Evolutionary conservation across 2,113 vertebrate species (phyloP).

Genomic region (Sakesphorus luctuosus): DNA sequence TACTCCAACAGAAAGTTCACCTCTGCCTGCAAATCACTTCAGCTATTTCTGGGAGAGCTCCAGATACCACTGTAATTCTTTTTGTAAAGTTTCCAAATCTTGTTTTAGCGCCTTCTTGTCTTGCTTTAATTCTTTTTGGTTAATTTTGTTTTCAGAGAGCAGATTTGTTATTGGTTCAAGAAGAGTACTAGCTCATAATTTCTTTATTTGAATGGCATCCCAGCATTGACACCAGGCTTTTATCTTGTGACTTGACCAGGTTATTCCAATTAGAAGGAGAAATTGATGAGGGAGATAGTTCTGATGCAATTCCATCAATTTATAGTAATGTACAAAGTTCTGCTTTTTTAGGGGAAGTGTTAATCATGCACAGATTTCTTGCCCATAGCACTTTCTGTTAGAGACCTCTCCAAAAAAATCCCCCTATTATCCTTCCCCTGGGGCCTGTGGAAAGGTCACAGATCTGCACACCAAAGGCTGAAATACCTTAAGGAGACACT

Average conservation of each 20-base stretch:
- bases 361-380: constrained; percentile 29
- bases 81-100: constrained; percentile 59
- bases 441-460: not conserved
- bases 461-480: not conserved
- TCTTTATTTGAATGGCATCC: not conserved
- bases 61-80: constrained; percentile 44
- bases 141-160: constrained; percentile 14
- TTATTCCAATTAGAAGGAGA: constrained; percentile 18
- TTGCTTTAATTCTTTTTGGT: constrained; percentile 51
- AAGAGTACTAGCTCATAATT: constrained; percentile 5
- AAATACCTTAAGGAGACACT: not conserved
- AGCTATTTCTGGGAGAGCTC: constrained; percentile 32
- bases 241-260: not conserved
- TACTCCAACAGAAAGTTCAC: constrained; percentile 21
- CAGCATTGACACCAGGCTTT: not conserved
- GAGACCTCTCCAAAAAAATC: not conserved
- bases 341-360: not conserved
- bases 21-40: constrained; percentile 19
- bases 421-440: not conserved
- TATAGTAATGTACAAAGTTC: not conserved
- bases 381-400: not conserved
- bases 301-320: not conserved
- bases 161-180: not conserved
- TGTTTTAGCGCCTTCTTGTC: constrained; percentile 22
- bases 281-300: not conserved